Base-by-base conservation (phyloP, 2,797 vertebrate species). In the Carcharodon carcharias region DNA sequence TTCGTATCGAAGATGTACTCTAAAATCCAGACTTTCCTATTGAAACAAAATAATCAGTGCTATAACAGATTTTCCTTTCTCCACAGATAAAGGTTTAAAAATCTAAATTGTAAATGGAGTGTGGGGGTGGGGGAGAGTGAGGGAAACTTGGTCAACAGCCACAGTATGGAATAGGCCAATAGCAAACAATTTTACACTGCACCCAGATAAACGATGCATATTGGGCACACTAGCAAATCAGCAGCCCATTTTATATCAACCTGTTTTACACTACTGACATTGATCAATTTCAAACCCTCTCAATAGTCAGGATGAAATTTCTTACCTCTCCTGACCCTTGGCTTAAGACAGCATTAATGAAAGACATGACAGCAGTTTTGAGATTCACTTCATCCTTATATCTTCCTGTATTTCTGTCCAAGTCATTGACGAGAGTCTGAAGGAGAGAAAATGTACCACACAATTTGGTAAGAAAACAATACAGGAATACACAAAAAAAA, bases 281-380 rank as follows among this genome's bases (percentile, higher is more conserved):
- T 35, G n/a, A n/a, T 31, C 12, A 89, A 58, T 89, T 89, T 89
- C 3, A 65, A 40, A n/a, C 23, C 91, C 31, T 8, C n/a, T 1
- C 3, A 73, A 26, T 23, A 35, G 6, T 35, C 0, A 14, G 40
- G 61, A 56, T 71, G 45, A 54, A 63, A 95, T 71, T 71, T 73
- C 98, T 98, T 97, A 99, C 99, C 99, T 99, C 99, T 96, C 99
- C 99, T 3, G 99, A 98, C 2, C 99, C 99, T 97, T 99, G 99
- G 97, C 99, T 99, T 96, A 99, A 98, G 96, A 99, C 99, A 0
- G 99, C 99, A 0, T 99, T 99, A 97, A 99, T 99, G 97, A 99
- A 99, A 97, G 99, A 99, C 99, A 99, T 99, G 97, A 99, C 99
- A 96, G 99, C 99, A 1, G 99, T 99, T 98, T 99, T 99, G 96